These are phyloP conservation scores for Stenolophus ochropezus DNA, from an alignment of 2,888 invertebrate genomes.

Conservation along the genomic window DNA sequence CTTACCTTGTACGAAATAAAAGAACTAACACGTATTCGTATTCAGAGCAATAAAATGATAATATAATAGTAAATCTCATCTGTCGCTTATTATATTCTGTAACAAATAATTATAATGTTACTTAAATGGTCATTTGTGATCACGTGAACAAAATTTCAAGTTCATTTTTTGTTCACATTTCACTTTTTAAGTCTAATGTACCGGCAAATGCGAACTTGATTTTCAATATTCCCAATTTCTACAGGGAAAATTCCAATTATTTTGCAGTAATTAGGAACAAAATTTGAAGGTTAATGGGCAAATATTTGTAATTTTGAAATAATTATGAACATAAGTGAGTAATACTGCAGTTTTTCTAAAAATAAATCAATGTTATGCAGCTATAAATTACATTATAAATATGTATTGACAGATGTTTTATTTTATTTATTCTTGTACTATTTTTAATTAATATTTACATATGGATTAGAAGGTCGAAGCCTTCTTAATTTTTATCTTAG, in stretches of 20 bases:
- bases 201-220: neutral
- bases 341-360: neutral
- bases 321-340: neutral
- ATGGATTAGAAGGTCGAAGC: neutral
- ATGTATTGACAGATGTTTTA: neutral
- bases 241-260: neutral
- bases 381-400: neutral
- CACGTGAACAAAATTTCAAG: conserved; percentile 29
- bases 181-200: neutral
- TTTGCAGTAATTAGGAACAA: neutral
- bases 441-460: neutral
- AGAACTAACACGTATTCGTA: neutral
- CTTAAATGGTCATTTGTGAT: conserved; percentile 13
- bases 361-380: neutral
- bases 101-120: conserved; percentile 33
- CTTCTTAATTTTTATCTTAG: neutral
- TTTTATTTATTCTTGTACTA: neutral
- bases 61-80: neutral
- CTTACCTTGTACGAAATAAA: neutral
- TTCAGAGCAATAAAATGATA: neutral
- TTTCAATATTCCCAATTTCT: neutral
- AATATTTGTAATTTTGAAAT: neutral
- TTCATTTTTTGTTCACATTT: conserved; percentile 29
- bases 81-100: conserved; percentile 7
- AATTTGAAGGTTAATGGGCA: neutral